Conservation (phyloP, 2,888 invertebrate genomes). For the Protula sp. region DNA sequence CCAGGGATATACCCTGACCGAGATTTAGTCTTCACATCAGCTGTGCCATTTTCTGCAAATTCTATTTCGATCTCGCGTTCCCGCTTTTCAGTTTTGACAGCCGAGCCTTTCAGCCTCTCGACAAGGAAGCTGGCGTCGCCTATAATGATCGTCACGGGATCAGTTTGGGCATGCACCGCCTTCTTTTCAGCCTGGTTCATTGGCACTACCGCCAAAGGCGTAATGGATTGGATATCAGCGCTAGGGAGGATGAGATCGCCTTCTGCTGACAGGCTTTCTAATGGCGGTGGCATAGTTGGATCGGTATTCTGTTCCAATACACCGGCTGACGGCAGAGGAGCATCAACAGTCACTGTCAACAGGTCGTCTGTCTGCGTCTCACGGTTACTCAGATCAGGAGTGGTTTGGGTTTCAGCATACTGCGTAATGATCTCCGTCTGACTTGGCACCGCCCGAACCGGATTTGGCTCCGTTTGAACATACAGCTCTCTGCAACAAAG, state of each 20-base stretch:
- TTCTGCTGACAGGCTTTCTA: neutral
- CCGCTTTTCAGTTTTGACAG: conserved; percentile 18
- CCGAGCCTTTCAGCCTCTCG: conserved; percentile 23
- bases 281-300: too few species aligned
- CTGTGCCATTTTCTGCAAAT: conserved; percentile 1
- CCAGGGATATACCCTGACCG: too few species aligned
- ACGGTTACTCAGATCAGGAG: neutral
- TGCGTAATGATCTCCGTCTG: conserved; percentile 9
- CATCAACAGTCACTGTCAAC: neutral
- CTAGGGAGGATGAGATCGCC: too few species aligned
- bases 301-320: neutral
- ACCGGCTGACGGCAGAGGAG: neutral
- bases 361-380: neutral
- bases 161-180: conserved; percentile 18
- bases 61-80: conserved; percentile 24
- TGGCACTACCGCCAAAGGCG: too few species aligned
- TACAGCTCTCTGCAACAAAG: too few species aligned
- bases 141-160: conserved; percentile 29
- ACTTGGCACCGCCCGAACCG: neutral
- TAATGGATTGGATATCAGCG: too few species aligned
- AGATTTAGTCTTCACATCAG: too few species aligned
- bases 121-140: conserved; percentile 28
- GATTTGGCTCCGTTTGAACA: too few species aligned
- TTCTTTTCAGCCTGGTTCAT: neutral
- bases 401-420: neutral